These are phyloP conservation scores for Empis livida DNA, from an alignment of 2,888 invertebrate genomes.

Conservation along the genomic window DNA sequence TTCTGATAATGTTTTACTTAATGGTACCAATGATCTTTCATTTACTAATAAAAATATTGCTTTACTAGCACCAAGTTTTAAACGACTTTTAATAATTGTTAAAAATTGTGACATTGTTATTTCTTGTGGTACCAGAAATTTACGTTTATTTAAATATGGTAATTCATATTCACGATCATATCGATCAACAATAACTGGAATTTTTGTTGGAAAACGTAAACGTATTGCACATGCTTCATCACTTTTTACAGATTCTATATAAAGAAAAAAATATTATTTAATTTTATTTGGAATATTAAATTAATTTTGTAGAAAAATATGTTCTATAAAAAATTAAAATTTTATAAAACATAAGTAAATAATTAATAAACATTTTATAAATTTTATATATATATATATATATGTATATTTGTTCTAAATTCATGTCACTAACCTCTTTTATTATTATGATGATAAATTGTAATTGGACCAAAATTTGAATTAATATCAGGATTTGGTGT, in stretches of 20 bases:
- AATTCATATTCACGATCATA: conserved; percentile 65
- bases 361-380: too few species aligned
- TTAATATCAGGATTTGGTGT: too few species aligned
- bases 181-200: conserved; percentile 73
- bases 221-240: conserved; percentile 69
- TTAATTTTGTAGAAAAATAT: too few species aligned
- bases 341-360: too few species aligned
- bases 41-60: conserved; percentile 73
- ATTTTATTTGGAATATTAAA: too few species aligned
- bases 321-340: too few species aligned
- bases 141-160: conserved; percentile 68
- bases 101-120: conserved; percentile 80
- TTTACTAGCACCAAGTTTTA: conserved; percentile 42
- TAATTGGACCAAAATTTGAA: too few species aligned
- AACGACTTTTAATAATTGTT: conserved; percentile 53
- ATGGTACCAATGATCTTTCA: conserved; percentile 67
- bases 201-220: conserved; percentile 64
- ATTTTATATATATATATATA: too few species aligned
- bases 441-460: too few species aligned
- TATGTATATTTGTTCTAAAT: too few species aligned
- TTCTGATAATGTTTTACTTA: conserved; percentile 69
- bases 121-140: conserved; percentile 81
- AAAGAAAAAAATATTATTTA: not conserved
- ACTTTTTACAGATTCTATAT: conserved; percentile 28
- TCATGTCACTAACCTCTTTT: too few species aligned